Evolutionary conservation across 1,140 invertebrate species (phyloP).

Genomic region (Aradophagus sp.): DNA sequence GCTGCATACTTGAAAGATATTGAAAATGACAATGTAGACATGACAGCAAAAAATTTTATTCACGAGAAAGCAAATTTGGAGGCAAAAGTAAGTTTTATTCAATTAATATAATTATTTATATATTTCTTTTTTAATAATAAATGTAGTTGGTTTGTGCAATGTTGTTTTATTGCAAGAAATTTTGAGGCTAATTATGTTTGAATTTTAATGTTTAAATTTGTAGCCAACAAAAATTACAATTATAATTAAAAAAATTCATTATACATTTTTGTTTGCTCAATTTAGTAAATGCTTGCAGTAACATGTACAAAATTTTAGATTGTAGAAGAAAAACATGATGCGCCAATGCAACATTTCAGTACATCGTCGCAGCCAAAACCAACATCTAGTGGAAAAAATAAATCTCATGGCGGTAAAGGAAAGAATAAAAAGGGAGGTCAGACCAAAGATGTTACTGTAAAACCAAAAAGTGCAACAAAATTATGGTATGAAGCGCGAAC

Average conservation of each 20-base stretch:
- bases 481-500: slow-evolving; percentile 83
- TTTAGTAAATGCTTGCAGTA: no score
- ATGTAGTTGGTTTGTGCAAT: no score
- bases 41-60: slow-evolving; percentile 78
- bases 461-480: slow-evolving; percentile 62
- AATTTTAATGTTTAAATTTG: no score
- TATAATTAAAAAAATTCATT: no score
- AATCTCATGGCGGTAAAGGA: slow-evolving; percentile 64
- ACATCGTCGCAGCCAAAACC: slow-evolving; percentile 38
- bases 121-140: no score
- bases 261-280: no score
- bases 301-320: no score
- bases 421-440: slow-evolving; percentile 67
- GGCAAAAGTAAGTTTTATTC: slow-evolving; percentile 12
- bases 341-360: slow-evolving; percentile 47
- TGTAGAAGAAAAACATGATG: slow-evolving; percentile 60
- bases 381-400: slow-evolving; percentile 66
- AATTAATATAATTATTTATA: no score
- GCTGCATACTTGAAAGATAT: slow-evolving; percentile 88
- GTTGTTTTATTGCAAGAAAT: no score
- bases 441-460: slow-evolving; percentile 62
- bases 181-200: background rate
- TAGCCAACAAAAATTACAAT: no score
- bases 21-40: slow-evolving; percentile 81
- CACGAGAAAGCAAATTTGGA: slow-evolving; percentile 56